Conservation (phyloP, 2,888 invertebrate species). For the Cecidostiba fungosa region DNA sequence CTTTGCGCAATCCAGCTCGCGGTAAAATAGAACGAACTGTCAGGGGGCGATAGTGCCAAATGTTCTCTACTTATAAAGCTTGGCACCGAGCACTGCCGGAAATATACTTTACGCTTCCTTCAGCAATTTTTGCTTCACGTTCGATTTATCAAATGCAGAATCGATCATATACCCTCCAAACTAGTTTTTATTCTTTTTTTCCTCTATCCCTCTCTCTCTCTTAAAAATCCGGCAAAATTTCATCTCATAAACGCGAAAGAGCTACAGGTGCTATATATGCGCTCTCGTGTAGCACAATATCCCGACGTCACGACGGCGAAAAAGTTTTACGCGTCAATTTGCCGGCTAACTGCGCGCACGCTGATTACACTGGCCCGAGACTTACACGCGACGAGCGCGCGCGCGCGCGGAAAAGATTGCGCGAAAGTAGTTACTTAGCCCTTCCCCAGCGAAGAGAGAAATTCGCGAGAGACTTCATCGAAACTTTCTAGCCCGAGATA, state of each 20-base stretch:
- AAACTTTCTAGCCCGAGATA: background rate
- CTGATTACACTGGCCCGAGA: background rate
- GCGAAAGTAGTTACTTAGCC: conserved; percentile 13
- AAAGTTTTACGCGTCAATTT: conserved; percentile 44
- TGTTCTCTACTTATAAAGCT: conserved; percentile 10
- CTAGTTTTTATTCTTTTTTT: too few species aligned
- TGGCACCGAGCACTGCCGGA: background rate
- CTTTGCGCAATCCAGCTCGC: background rate
- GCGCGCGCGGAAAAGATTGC: background rate
- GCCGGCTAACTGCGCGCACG: conserved; percentile 28
- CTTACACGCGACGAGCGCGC: background rate
- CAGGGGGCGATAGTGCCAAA: background rate
- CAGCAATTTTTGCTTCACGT: background rate
- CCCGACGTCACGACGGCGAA: background rate
- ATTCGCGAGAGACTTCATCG: conserved; percentile 3
- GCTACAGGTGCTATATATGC: background rate
- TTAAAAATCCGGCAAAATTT: background rate
- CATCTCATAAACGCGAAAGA: background rate
- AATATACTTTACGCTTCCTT: background rate
- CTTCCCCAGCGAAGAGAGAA: background rate
- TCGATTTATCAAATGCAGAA: background rate
- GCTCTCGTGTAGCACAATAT: background rate
- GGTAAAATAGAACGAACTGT: background rate
- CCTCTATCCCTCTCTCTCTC: background rate
- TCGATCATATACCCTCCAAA: background rate